Conservation (phyloP, 2,888 invertebrate genomes). For the Sesamia inferens region DNA sequence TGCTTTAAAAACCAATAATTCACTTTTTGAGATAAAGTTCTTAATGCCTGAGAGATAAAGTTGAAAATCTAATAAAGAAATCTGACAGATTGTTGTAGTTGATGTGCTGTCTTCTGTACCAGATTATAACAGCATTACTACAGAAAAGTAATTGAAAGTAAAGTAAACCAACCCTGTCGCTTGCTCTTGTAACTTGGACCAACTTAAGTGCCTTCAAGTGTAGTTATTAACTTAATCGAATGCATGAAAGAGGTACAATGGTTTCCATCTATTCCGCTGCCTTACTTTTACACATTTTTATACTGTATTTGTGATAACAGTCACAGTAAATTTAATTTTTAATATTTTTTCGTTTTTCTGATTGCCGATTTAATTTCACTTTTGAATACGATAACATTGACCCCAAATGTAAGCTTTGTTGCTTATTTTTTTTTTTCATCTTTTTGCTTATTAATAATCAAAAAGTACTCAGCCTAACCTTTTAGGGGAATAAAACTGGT, state of each 20-base stretch:
- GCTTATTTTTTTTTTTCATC: not conserved
- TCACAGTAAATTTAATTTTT: constrained; percentile 32
- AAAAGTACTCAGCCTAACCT: constrained; percentile 8
- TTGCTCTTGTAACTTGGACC: constrained; percentile 53
- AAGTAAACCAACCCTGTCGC: constrained; percentile 8
- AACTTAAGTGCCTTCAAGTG: constrained; percentile 65
- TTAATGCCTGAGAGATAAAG: no score
- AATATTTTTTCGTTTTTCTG: constrained; percentile 15
- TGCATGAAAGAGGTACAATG: constrained; percentile 74
- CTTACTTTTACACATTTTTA: constrained; percentile 63
- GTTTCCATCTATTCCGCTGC: constrained; percentile 73
- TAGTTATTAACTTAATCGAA: constrained; percentile 76
- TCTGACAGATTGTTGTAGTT: no score
- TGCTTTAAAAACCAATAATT: no score
- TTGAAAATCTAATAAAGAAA: no score
- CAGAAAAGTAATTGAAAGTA: not conserved
- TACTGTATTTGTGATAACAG: constrained; percentile 28
- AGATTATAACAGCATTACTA: not conserved
- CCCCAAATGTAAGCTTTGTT: not conserved
- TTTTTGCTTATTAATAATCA: constrained; percentile 22
- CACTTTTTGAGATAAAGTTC: no score
- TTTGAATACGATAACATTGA: not conserved
- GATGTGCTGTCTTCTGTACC: no score
- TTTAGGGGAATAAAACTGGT: constrained; percentile 19
- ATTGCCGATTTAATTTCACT: not conserved